A percentile compares a stretch with the other conserved stretches of the same genome.
Conservation (phyloP, 2,888 invertebrate genomes). For the Melieria picta region DNA sequence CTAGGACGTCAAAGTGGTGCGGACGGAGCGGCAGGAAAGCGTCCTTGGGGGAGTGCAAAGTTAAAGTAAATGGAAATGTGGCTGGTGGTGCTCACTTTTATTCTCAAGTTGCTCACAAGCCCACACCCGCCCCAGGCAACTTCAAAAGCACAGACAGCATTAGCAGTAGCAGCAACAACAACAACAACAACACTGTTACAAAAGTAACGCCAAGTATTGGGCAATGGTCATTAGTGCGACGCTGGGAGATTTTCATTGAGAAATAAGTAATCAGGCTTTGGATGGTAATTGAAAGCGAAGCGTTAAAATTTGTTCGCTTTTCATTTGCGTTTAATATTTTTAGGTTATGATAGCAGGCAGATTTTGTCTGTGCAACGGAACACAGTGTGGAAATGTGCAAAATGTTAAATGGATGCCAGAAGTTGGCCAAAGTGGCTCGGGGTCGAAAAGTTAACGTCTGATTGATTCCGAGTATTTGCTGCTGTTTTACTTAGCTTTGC, state of each 20-base stretch:
- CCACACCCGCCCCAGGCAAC: too few species aligned
- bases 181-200: not conserved
- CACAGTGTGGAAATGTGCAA: not conserved
- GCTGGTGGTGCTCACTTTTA: too few species aligned
- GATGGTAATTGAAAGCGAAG: slow-evolving; percentile 58
- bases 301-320: slow-evolving; percentile 19
- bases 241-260: slow-evolving; percentile 36
- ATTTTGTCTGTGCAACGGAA: not conserved
- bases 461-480: too few species aligned
- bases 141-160: too few species aligned
- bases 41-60: too few species aligned
- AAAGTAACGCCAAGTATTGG: slow-evolving; percentile 36
- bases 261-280: slow-evolving; percentile 59
- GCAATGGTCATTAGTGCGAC: not conserved
- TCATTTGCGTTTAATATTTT: slow-evolving; percentile 15
- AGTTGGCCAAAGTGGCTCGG: not conserved
- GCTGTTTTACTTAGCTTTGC: too few species aligned
- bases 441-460: not conserved
- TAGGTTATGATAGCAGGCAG: not conserved
- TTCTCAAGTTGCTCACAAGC: too few species aligned
- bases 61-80: too few species aligned
- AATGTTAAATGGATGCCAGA: not conserved
- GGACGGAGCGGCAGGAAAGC: too few species aligned
- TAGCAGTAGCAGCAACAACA: too few species aligned
- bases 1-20: too few species aligned